These are phyloP conservation scores for Macquaria ambigua DNA, from an alignment of 2,113 vertebrate genomes.

Conservation along the genomic window DNA sequence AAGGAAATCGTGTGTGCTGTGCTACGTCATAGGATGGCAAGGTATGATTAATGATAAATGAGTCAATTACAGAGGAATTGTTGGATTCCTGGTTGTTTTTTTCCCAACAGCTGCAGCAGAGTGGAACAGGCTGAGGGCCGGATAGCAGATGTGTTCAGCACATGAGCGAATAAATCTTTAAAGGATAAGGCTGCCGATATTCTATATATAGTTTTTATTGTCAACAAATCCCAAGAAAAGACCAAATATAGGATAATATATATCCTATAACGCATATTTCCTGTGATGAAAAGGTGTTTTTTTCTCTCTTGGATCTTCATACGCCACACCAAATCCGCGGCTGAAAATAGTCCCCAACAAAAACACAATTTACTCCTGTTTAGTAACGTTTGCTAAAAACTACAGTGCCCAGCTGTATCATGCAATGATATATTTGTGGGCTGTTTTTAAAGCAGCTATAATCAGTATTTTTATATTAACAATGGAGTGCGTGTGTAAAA, in stretches of 20 bases:
- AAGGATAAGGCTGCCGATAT: neutral
- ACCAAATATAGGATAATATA: no score
- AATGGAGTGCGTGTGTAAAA: no score
- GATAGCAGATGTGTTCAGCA: neutral
- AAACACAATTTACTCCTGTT: no score
- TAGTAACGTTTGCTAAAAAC: no score
- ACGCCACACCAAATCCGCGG: no score
- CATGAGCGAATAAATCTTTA: neutral
- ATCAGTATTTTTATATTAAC: no score
- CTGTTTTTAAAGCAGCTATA: no score
- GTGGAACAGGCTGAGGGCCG: neutral
- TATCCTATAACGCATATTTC: neutral
- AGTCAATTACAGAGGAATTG: neutral
- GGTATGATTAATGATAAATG: conserved; percentile 32
- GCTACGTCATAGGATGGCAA: neutral
- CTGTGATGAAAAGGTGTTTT: neutral
- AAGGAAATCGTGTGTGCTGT: neutral
- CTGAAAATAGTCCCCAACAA: no score
- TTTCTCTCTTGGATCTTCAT: neutral
- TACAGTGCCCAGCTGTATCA: no score
- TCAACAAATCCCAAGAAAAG: neutral
- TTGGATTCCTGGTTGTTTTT: neutral
- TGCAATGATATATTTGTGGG: no score
- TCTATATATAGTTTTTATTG: neutral
- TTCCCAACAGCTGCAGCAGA: conserved; percentile 1